phyloP scores from a whole-genome alignment of 1,140 invertebrate genomes.

The Ostrea denselamellosa region DNA sequence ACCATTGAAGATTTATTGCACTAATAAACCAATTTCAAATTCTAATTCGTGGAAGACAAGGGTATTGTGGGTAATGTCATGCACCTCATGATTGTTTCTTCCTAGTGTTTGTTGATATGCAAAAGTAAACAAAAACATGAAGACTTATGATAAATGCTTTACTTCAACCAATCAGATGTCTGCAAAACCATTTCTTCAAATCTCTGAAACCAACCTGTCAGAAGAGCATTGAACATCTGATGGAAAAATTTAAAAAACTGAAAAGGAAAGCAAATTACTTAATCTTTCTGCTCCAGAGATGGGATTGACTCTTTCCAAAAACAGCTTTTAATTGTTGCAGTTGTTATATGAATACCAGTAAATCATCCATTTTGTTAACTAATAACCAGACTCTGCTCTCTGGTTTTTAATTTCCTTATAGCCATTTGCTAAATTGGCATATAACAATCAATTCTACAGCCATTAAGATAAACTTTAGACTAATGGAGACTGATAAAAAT shows the following conservation, averaged over 20 bases:
- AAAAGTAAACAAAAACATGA: neutral
- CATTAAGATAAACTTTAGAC: neutral
- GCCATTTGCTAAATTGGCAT: neutral
- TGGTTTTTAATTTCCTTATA: slow-evolving; percentile 1
- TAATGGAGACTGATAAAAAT: neutral
- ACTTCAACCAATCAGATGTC: neutral
- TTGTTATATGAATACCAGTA: neutral
- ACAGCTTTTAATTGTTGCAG: neutral
- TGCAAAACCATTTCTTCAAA: neutral
- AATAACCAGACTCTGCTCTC: neutral
- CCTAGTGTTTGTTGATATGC: neutral
- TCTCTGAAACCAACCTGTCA: neutral
- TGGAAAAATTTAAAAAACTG: too few species aligned
- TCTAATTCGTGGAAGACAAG: neutral
- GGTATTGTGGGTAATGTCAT: neutral
- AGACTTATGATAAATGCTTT: neutral
- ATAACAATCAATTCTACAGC: neutral
- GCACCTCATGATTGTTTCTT: too few species aligned
- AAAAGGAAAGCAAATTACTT: too few species aligned
- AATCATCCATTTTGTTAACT: neutral
- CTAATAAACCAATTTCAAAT: neutral
- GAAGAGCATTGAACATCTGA: too few species aligned
- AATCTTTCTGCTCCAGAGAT: too few species aligned
- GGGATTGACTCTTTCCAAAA: neutral
- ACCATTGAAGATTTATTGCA: neutral